Base-by-base conservation (phyloP, 2,888 invertebrate genomes). In the Tyria jacobaeae region DNA sequence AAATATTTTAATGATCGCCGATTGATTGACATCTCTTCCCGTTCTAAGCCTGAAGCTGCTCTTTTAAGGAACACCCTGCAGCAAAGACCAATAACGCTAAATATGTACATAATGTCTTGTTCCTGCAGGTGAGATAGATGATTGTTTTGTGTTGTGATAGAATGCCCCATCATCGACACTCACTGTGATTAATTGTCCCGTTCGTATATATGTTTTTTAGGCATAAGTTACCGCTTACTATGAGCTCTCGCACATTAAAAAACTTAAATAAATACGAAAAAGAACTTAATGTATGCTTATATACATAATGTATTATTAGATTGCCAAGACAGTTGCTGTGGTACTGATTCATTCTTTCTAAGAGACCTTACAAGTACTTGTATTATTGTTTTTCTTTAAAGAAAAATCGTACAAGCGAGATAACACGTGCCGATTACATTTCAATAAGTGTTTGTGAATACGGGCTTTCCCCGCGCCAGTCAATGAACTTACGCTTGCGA, bases 381-480 rank as follows among this genome's bases (percentile, higher is more conserved):
- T 21, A 12, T 21, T 2, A 10, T 44, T 49, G 3, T 6, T 6
- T 31, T 31, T 31, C 7, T 31, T 2, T 4, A 15, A 49, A 27
- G 15, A 49, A 27, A 17, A 9, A 27, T n/a, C 47, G 15, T 47
- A 25, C n/a, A n/a, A n/a, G n/a, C n/a, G 17, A 21, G 10, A 44
- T 27, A 44, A 69, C 73, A 61, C 74, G 74, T 75, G 76, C 73
- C 83, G 86, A 88, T 88, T 85, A 86, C 76, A 76, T 76, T 75
- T 73, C 74, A 69, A 76, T 80, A 84, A 39, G 17, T 80, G 84
- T 80, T 78, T 78, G 76, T 74, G 78, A 17, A n/a, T 77, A 78
- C 80, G 79, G 76, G 88, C 89, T 91, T 90, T 91, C 91, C 82
- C 91, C 83, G 79, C 75, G 70, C 64, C 41, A 89, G 89, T 89